A percentile compares a stretch with the other conserved stretches of the same genome.
Conservation (phyloP, 1,140 invertebrate species). For the Ladona fulva region DNA sequence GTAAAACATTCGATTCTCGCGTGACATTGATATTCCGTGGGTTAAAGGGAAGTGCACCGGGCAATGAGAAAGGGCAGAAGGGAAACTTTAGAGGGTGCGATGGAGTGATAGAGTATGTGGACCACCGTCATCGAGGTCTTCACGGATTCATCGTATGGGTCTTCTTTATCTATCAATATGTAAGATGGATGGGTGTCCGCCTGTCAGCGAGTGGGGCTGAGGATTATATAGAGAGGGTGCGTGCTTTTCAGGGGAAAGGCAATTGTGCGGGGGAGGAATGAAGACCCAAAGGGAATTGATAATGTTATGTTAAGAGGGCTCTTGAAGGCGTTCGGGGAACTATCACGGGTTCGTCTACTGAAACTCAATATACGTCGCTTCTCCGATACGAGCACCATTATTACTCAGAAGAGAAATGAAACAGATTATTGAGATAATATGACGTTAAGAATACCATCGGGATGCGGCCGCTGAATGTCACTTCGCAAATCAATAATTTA, state of each 20-base stretch:
- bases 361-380: background rate
- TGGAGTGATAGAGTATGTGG: background rate
- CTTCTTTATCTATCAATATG: conserved; percentile 10
- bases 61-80: background rate
- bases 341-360: background rate
- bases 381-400: no score
- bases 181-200: conserved; percentile 2
- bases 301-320: background rate
- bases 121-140: background rate
- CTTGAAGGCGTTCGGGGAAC: background rate
- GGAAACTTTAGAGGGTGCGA: background rate
- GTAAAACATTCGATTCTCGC: no score
- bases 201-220: background rate
- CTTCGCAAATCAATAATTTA: no score
- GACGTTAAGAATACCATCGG: no score
- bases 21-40: no score
- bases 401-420: no score
- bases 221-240: background rate
- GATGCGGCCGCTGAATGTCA: no score
- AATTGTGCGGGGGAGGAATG: background rate
- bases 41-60: background rate
- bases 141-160: background rate
- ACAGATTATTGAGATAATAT: no score
- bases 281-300: background rate
- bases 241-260: background rate